Conservation (phyloP, 2,888 invertebrate species). For the Philereme vetulata region DNA sequence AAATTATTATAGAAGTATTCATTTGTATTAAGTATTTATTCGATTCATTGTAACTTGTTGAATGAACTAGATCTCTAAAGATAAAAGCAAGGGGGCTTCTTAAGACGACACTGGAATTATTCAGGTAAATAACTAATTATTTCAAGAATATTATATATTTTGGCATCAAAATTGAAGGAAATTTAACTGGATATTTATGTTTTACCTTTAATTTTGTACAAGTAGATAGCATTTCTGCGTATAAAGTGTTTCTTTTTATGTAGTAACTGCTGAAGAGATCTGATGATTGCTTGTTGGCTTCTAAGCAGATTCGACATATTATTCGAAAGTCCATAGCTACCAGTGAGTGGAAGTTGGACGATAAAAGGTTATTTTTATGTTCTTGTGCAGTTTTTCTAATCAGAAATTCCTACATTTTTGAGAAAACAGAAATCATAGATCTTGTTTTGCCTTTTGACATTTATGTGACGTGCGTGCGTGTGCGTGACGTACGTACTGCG, state of each 20-base stretch:
- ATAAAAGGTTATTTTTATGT: not conserved
- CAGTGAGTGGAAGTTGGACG: not conserved
- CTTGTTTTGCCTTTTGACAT: not conserved
- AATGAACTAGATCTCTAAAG: no score
- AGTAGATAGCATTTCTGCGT: slow-evolving; percentile 65
- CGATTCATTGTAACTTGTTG: no score
- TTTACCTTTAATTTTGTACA: slow-evolving; percentile 71
- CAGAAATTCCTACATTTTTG: not conserved
- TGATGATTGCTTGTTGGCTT: slow-evolving; percentile 55
- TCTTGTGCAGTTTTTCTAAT: no score
- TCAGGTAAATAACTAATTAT: no score
- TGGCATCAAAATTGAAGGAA: no score
- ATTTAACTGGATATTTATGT: no score
- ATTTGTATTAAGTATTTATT: no score
- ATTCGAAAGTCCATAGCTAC: slow-evolving; percentile 57
- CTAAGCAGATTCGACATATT: slow-evolving; percentile 72
- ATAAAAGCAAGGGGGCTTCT: no score
- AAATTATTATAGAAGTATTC: slow-evolving; percentile 31
- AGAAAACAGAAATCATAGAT: not conserved
- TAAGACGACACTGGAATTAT: no score
- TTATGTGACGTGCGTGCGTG: not conserved
- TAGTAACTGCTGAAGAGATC: slow-evolving; percentile 70
- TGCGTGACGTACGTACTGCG: no score
- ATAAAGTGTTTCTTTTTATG: slow-evolving; percentile 62
- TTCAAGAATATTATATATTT: no score